Base-by-base conservation (phyloP, 1,140 invertebrate genomes). In the Cydia amplana region DNA sequence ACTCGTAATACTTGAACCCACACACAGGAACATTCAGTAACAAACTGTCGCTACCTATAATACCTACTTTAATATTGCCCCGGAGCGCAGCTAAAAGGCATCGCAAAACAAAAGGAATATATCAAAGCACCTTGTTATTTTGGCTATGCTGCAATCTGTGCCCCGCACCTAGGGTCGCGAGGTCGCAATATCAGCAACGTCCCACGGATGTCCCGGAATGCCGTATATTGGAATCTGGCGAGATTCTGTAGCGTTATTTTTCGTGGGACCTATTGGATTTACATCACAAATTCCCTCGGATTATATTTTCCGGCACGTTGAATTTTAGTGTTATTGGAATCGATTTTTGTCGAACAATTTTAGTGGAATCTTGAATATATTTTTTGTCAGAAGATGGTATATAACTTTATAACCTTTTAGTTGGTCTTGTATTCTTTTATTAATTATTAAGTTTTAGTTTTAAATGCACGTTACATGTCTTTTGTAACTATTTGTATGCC, bases 171-270 rank as follows among this genome's bases (percentile, higher is more conserved):
- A 73, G 80, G 60, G 32, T 14, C 36, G 74, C 23, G 36, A 64
- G 16, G n/a, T n/a, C 23, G 40, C 40, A 75, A 75, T 77, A 78
- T 79, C 65, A 73, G 74, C 72, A 77, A 72, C 75, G 40, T 70
- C 73, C 32, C 2, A 72, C 25, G 46, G 76, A 74, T 60, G 77
- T 83, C 78, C 77, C 36, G 74, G 75, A 80, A 83, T 83, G 75
- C 75, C 75, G 79, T 75, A 80, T 82, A 81, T 83, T 82, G 83
- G 81, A 83, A 84, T 86, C 80, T 80, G 63, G 72, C 74, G 74
- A 60, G 77, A 76, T 79, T 65, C 72, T 10, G 73, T 72, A 36
- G 32, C 65, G 65, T 70, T 70, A 40, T 70, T 70, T 40, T 70
- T 40, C 65, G 25, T 36, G 23, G 65, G 6, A 70, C 65, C 32